Evolutionary conservation across 2,797 vertebrate species (phyloP).

Genomic region (Eulemur rubriventer): DNA sequence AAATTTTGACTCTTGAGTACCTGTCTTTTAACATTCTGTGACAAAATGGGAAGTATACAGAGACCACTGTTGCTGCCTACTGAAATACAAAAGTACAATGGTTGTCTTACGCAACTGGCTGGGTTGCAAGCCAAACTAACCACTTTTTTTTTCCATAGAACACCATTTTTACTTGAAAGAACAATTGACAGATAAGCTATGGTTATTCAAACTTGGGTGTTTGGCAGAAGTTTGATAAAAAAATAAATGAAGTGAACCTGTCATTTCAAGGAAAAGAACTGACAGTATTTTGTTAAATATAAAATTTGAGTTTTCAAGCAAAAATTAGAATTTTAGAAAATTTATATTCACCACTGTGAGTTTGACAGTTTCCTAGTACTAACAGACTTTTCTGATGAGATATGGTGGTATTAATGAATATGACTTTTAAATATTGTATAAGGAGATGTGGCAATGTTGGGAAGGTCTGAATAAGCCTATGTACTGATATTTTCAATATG

Average conservation of each 20-base stretch:
- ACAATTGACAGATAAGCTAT: not conserved
- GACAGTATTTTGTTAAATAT: not conserved
- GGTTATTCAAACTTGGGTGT: not conserved
- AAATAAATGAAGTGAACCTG: not conserved
- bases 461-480: not conserved
- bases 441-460: not conserved
- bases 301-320: conserved; percentile 21
- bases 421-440: not conserved
- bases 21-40: not conserved
- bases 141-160: not conserved
- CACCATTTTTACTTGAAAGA: not conserved
- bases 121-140: not conserved
- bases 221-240: not conserved
- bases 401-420: not conserved
- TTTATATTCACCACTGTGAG: not conserved
- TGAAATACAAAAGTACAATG: not conserved
- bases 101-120: not conserved
- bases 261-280: not conserved
- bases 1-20: not conserved
- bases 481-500: not conserved
- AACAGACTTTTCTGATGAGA: not conserved
- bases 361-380: not conserved
- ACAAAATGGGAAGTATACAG: not conserved
- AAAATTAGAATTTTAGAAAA: conserved; percentile 16
- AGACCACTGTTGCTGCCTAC: not conserved